Percentiles rank a stretch among this genome's conserved stretches.
Evolutionary conservation across 2,888 invertebrate genomes (phyloP).

Genomic region (Agrenia bidenticulata): DNA sequence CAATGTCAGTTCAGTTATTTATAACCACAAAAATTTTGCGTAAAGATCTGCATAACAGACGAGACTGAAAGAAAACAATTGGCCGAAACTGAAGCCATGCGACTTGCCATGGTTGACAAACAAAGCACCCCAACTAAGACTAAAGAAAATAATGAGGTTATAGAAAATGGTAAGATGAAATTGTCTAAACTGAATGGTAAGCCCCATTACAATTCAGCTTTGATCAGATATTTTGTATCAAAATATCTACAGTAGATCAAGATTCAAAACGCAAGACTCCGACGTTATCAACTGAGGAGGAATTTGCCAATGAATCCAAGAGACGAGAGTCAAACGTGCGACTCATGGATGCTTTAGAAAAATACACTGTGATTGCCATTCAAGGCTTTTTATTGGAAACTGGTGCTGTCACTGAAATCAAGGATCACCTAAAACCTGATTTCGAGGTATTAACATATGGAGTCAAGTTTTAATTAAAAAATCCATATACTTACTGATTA

Average conservation of each 20-base stretch:
- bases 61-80: slow-evolving; percentile 44
- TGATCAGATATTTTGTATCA: no score
- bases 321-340: slow-evolving; percentile 41
- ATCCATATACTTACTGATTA: not conserved
- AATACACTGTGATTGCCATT: slow-evolving; percentile 44
- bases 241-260: no score
- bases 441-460: slow-evolving; percentile 36
- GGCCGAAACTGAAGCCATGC: slow-evolving; percentile 47
- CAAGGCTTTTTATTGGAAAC: slow-evolving; percentile 50
- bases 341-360: slow-evolving; percentile 39
- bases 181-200: no score
- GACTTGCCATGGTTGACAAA: slow-evolving; percentile 35
- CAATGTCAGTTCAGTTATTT: no score
- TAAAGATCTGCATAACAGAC: slow-evolving; percentile 47
- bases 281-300: slow-evolving; percentile 1
- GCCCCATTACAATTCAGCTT: no score
- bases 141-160: slow-evolving; percentile 9
- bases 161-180: slow-evolving; percentile 8
- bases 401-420: slow-evolving; percentile 51
- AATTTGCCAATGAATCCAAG: not conserved
- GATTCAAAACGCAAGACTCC: not conserved
- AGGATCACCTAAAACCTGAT: slow-evolving; percentile 44
- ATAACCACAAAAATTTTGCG: not conserved
- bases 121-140: slow-evolving; percentile 10
- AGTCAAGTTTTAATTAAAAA: slow-evolving; percentile 1